phyloP scores from a whole-genome alignment of 2,113 vertebrate species.

The Percopsis transmontana region DNA sequence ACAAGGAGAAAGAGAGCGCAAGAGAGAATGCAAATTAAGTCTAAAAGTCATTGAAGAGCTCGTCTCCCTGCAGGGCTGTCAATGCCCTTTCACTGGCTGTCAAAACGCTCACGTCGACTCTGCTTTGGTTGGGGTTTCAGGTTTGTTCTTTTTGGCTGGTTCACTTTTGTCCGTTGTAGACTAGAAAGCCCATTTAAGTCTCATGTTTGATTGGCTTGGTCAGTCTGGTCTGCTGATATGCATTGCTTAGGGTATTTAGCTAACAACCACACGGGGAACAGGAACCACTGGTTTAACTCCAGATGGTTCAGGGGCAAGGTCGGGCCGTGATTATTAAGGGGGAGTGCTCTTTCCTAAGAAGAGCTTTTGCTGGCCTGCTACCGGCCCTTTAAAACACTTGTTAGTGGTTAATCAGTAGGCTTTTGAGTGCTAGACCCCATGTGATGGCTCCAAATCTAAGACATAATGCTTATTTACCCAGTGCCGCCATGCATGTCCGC shows the following conservation, averaged over 20 bases:
- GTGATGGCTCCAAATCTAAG: too few relatives aligned
- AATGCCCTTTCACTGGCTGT: constrained; percentile 71
- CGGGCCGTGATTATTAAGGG: too few relatives aligned
- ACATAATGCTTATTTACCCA: background rate
- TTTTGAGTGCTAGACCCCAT: background rate
- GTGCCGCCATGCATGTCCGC: background rate
- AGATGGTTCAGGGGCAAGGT: too few relatives aligned
- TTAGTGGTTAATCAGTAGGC: constrained; percentile 2
- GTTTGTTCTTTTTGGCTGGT: constrained; percentile 17
- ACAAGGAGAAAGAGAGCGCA: constrained; percentile 48
- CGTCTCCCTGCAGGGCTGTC: constrained; percentile 73
- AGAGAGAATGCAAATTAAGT: constrained; percentile 74
- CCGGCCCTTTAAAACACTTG: background rate
- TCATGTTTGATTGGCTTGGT: background rate
- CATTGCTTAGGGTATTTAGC: background rate
- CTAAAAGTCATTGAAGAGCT: constrained; percentile 76
- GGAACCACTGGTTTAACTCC: too few relatives aligned
- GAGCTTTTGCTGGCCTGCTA: background rate
- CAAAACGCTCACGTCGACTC: constrained; percentile 54
- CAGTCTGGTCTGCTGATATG: background rate
- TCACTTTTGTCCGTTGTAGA: constrained; percentile 9
- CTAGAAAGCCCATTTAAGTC: background rate
- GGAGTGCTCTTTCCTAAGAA: background rate
- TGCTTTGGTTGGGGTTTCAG: constrained; percentile 44
- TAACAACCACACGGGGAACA: too few relatives aligned